Conservation (phyloP, 2,888 invertebrate species). For the Idaea biselata region DNA sequence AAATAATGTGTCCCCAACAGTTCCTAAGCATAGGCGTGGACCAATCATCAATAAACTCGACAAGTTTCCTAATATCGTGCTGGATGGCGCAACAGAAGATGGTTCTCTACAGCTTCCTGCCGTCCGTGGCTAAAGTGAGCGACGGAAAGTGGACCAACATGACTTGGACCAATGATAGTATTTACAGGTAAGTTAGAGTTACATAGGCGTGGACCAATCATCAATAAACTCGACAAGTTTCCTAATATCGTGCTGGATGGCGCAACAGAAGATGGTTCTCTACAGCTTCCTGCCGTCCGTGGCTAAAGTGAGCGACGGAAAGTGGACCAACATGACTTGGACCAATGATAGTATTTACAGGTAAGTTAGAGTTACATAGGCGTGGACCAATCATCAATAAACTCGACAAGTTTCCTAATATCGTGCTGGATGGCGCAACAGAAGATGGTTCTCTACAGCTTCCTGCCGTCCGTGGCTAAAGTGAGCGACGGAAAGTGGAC, state of each 20-base stretch:
- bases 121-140: conserved; percentile 81
- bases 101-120: conserved; percentile 82
- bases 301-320: conserved; percentile 69
- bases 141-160: conserved; percentile 77
- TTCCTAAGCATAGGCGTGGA: conserved; percentile 84
- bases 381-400: conserved; percentile 83
- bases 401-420: conserved; percentile 82
- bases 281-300: conserved; percentile 87
- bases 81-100: conserved; percentile 71
- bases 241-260: conserved; percentile 83
- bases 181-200: conserved; percentile 69
- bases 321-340: conserved; percentile 83
- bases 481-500: conserved; percentile 76
- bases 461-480: conserved; percentile 84
- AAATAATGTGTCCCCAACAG: conserved; percentile 33
- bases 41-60: conserved; percentile 81
- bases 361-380: conserved; percentile 82
- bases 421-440: conserved; percentile 82
- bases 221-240: conserved; percentile 83
- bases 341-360: conserved; percentile 77
- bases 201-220: conserved; percentile 83
- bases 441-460: conserved; percentile 77
- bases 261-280: conserved; percentile 60
- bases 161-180: conserved; percentile 83
- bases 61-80: conserved; percentile 84